Percentiles rank a stretch among this genome's conserved stretches.
Conservation (phyloP, 2,113 vertebrate genomes). For the Petromus typicus region DNA sequence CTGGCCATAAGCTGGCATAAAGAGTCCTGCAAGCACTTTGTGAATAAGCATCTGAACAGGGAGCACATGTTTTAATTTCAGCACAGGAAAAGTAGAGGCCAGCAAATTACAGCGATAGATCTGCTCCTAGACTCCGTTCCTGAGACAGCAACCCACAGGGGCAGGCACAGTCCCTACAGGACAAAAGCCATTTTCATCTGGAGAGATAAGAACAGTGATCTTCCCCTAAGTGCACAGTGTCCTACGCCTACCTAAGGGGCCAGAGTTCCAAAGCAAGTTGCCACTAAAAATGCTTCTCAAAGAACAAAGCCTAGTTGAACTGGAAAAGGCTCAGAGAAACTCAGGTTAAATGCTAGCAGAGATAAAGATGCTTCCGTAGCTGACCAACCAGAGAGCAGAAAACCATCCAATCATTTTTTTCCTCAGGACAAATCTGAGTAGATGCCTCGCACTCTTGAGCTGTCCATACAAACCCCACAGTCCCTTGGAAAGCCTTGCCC, state of each 20-base stretch:
- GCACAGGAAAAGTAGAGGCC: conserved; percentile 44
- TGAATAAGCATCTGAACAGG: too few species aligned
- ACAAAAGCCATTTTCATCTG: conserved; percentile 41
- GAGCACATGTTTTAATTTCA: conserved; percentile 37
- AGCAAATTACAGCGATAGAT: conserved; percentile 25
- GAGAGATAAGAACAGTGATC: neutral
- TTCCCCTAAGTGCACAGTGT: neutral
- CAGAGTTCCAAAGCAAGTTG: neutral
- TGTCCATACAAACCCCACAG: neutral
- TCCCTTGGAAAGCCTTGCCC: neutral
- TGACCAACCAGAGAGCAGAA: neutral
- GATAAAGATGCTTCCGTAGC: neutral
- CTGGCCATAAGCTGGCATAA: neutral
- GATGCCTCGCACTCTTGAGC: neutral
- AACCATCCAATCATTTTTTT: neutral
- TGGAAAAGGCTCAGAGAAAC: conserved; percentile 14
- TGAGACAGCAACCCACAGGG: neutral
- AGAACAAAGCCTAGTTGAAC: neutral
- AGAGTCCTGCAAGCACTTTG: neutral
- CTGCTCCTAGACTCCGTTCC: conserved; percentile 18
- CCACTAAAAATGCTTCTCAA: neutral
- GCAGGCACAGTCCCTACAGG: neutral
- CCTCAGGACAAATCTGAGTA: neutral
- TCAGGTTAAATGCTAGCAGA: neutral
- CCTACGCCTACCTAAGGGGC: neutral